Percentiles rank a stretch among this genome's conserved stretches.
Evolutionary conservation across 2,888 invertebrate species (phyloP).

Genomic region (Xestoiulus laeticollis): DNA sequence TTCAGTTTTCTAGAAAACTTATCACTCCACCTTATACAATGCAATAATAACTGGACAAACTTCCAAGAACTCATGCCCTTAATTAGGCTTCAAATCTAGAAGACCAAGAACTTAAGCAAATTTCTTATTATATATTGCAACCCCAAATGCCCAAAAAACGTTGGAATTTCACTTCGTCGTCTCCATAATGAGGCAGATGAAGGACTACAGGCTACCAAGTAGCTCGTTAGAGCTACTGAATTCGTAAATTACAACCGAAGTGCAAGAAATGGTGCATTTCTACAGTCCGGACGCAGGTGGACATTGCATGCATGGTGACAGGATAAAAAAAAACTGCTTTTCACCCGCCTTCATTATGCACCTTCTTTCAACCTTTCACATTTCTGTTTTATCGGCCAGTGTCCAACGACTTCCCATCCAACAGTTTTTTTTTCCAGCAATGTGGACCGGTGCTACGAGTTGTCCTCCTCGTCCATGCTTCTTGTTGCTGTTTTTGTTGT

Average conservation of each 20-base stretch:
- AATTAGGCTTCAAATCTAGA: no score
- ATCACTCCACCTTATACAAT: no score
- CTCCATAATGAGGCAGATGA: not conserved
- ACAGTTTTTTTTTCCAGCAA: not conserved
- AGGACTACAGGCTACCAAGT: not conserved
- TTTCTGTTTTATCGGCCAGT: not conserved
- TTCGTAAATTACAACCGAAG: not conserved
- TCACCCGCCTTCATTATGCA: not conserved
- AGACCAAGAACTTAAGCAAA: not conserved
- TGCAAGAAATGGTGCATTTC: not conserved
- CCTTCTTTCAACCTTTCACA: not conserved
- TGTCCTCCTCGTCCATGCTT: no score
- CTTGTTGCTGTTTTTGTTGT: not conserved
- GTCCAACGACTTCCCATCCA: not conserved
- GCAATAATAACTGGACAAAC: no score
- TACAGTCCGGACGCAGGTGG: not conserved
- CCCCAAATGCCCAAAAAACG: not conserved
- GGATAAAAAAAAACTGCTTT: not conserved
- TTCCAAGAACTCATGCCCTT: no score
- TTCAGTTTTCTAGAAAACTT: no score
- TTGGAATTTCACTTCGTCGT: not conserved
- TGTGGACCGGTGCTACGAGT: not conserved
- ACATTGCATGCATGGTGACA: not conserved
- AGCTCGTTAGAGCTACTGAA: not conserved
- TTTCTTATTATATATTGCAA: no score